Base-by-base conservation (phyloP, 1,140 invertebrate species). In the Notospermus geniculatus region DNA sequence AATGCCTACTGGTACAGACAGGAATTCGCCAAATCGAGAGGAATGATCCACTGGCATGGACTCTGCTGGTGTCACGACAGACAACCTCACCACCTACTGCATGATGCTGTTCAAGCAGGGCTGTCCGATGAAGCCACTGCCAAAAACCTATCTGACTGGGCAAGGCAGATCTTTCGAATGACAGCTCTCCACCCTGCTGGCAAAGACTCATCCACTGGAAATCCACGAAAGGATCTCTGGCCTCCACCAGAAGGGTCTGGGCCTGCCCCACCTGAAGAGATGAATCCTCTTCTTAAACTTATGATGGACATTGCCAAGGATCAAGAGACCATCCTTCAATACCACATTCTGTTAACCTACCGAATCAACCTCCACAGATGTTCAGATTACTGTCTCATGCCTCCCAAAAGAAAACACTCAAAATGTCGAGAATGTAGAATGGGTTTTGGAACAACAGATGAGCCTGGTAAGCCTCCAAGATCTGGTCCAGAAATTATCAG, bases 31-130 rank as follows among this genome's bases (percentile, higher is more conserved):
- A n/a, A n/a, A n/a, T n/a, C n/a, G n/a, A n/a, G n/a, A n/a, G n/a
- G n/a, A n/a, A n/a, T n/a, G n/a, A n/a, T n/a, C n/a, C n/a, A n/a
- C n/a, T n/a, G n/a, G n/a, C n/a, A n/a, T n/a, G n/a, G n/a, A n/a
- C n/a, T n/a, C n/a, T n/a, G n/a, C n/a, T n/a, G n/a, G n/a, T n/a
- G n/a, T 1, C 66, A 64, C 65, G 57, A 61, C 17, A 43, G 58
- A 28, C 65, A 70, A 39, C 54, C 27, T n/a, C 62, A 61, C 50
- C 67, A 70, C 43, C 62, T 70, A 22, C 55, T 67, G 32, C 61
- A 66, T 4, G 60, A 67, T 22, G 63, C 66, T 29, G 67, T 67
- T 1, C 57, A 66, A 15, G 59, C 46, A 22, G 36, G 63, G 39
- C 66, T 66, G 15, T 54, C 57, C 19, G 39, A 61, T 54, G 43